phyloP scores from a whole-genome alignment of 2,113 vertebrate species.

The Ciconia boyciana region DNA sequence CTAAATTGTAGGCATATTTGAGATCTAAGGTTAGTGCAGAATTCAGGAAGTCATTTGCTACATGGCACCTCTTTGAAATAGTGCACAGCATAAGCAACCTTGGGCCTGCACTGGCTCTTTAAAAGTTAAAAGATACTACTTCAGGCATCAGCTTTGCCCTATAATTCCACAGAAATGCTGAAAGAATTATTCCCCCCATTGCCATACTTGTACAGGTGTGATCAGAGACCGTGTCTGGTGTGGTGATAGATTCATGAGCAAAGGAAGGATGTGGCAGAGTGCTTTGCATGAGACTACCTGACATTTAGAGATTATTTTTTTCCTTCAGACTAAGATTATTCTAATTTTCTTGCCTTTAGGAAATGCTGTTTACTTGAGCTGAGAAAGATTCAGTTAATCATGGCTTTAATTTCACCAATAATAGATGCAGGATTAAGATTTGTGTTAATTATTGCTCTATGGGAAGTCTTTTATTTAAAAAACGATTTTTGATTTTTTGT shows the following conservation, averaged over 20 bases:
- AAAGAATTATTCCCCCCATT: not conserved
- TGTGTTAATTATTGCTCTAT: not conserved
- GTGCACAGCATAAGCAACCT: not conserved
- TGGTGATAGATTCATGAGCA: not conserved
- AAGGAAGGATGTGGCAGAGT: not conserved
- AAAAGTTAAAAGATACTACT: not conserved
- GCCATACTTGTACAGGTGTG: not conserved
- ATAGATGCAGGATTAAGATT: not conserved
- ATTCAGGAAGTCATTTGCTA: not conserved
- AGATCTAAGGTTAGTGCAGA: not conserved
- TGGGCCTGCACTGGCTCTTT: not conserved
- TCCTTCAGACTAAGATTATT: not conserved
- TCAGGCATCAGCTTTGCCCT: not conserved
- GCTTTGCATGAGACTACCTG: not conserved
- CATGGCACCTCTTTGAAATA: not conserved
- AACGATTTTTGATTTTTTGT: not conserved
- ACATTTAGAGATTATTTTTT: not conserved
- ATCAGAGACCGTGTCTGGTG: not conserved
- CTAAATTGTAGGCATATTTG: not conserved
- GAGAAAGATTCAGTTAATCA: not conserved
- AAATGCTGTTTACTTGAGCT: not conserved
- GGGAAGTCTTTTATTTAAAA: not conserved
- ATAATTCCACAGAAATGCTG: not conserved
- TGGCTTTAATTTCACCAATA: not conserved
- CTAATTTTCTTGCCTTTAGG: not conserved